These are phyloP conservation scores for Amblyopsis rosae DNA, from an alignment of 2,113 vertebrate species.

Conservation along the genomic window DNA sequence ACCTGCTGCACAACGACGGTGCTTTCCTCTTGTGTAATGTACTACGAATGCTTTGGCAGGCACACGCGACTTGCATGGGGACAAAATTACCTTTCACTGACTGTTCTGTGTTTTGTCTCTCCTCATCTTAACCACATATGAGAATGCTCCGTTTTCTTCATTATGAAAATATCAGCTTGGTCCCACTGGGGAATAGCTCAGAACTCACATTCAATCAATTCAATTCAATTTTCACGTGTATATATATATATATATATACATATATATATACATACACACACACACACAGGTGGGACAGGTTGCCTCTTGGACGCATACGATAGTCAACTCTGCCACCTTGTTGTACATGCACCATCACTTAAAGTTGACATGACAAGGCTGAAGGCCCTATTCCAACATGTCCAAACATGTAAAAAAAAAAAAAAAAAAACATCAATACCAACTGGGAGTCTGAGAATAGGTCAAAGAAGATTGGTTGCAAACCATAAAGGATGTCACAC, in stretches of 20 bases:
- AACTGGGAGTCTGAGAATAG: too few species aligned
- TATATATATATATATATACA: too few species aligned
- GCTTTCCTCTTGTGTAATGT: slow-evolving; percentile 42
- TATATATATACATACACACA: too few species aligned
- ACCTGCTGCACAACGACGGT: slow-evolving; percentile 50
- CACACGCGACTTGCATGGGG: slow-evolving; percentile 15
- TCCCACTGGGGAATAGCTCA: slow-evolving; percentile 9
- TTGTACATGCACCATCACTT: too few species aligned
- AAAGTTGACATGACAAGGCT: too few species aligned
- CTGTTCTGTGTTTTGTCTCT: slow-evolving; percentile 41
- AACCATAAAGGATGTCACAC: too few species aligned
- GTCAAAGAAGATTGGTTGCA: too few species aligned
- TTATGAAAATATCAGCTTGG: neutral
- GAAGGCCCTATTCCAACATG: too few species aligned
- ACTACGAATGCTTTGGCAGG: slow-evolving; percentile 37
- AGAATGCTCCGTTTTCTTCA: slow-evolving; percentile 42
- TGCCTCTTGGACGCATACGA: slow-evolving; percentile 1
- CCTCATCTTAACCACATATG: slow-evolving; percentile 27
- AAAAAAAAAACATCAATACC: too few species aligned
- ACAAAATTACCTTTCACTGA: slow-evolving; percentile 31
- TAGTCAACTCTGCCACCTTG: neutral
- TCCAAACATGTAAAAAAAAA: too few species aligned
- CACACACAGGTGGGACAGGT: neutral
- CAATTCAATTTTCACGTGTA: slow-evolving; percentile 3
- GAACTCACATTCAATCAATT: slow-evolving; percentile 13